These are phyloP conservation scores for Heliconius sara DNA, from an alignment of 2,888 invertebrate genomes.

Conservation along the genomic window DNA sequence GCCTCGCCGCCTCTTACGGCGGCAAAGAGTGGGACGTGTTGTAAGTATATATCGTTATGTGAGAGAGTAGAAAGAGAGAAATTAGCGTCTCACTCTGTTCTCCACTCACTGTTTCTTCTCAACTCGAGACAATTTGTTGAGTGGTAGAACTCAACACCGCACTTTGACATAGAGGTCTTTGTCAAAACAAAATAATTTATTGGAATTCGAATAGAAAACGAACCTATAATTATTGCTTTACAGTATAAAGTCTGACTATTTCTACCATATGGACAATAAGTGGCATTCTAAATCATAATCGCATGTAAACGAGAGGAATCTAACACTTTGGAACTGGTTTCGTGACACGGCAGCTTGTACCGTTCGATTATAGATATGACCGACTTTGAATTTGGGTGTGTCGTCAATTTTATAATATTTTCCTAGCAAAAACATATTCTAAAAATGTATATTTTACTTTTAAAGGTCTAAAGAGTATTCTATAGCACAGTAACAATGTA, in stretches of 20 bases:
- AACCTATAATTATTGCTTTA: neutral
- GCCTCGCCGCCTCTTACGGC: no score
- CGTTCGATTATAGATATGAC: slow-evolving; percentile 25
- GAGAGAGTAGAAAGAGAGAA: neutral
- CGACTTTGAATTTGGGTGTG: slow-evolving; percentile 18
- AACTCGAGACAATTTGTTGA: neutral
- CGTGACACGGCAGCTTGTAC: slow-evolving; percentile 9
- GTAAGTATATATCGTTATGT: neutral
- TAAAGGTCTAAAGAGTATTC: neutral
- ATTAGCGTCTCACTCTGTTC: neutral
- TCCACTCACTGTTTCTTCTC: neutral
- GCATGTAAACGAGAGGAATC: slow-evolving; percentile 7
- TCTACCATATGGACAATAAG: neutral
- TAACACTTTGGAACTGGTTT: slow-evolving; percentile 15
- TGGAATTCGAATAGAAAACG: neutral
- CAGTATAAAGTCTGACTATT: neutral
- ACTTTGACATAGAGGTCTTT: neutral
- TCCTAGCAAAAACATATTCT: neutral
- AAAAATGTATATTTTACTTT: neutral
- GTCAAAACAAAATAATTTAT: no score
- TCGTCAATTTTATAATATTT: neutral
- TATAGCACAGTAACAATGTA: neutral
- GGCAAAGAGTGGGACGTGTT: no score
- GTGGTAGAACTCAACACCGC: neutral
- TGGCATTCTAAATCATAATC: slow-evolving; percentile 18